Base-by-base conservation (phyloP, 2,888 invertebrate genomes). In the Anthophora plumipes region DNA sequence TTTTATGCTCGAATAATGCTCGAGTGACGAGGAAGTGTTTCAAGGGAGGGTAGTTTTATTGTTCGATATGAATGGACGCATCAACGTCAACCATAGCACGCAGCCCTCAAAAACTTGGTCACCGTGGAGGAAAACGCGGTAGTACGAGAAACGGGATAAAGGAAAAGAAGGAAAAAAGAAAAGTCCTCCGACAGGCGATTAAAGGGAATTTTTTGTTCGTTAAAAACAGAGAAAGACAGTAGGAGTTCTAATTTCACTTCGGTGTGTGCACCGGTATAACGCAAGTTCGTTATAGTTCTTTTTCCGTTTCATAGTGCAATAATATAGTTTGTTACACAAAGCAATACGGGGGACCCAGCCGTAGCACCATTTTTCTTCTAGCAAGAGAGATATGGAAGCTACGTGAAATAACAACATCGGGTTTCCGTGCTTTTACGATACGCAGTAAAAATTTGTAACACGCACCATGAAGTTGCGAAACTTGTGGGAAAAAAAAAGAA, bases 321-420 rank as follows among this genome's bases (percentile, higher is more conserved):
- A 68, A 74, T 74, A 60, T 20, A 60, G 74, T 60, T 68, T 74
- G 74, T 68, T 54, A 54, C 74, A 43, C 52, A 68, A 68, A 60
- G 68, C 67, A 52, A 68, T 60, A 52, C 68, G 25, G 46, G 17
- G 37, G 39, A 4, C 22, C 22, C 60, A 54, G 31, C 17, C 0
- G 43, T 12, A 22, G 20, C n/a, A 6, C 37, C 31, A 46, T 74
- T 54, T 61, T 39, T 57, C 74, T n/a, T 48, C 25, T 37, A 52
- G 43, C 37, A n/a, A n/a, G n/a, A n/a, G 37, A 54, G 20, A 68
- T 43, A 68, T 20, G 59, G 59, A 74, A 37, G 37, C 43, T 48
- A 48, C 39, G 64, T 7, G 55, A 43, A 66, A 66, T 43, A 57
- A 66, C 55, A n/a, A 2, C 37, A 46, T 14, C 37, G 52, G 52